phyloP scores from a whole-genome alignment of 1,140 invertebrate species.

The Chrysomallon squamiferum region DNA sequence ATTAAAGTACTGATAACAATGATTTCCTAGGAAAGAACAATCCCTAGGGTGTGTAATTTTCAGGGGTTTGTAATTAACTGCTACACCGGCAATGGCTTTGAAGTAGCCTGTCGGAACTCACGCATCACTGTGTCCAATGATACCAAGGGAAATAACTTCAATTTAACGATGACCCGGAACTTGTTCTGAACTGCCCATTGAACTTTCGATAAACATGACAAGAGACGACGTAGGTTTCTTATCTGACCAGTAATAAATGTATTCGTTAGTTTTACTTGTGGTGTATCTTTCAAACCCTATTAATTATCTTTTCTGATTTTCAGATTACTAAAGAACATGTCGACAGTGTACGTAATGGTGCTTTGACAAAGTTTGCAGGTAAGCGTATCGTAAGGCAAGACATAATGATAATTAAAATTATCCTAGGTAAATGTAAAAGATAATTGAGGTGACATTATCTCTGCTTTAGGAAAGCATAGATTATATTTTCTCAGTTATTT shows the following conservation, averaged over 20 bases:
- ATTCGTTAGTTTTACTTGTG: not conserved
- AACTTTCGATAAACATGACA: not conserved
- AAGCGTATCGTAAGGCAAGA: not conserved
- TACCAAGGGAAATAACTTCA: not conserved
- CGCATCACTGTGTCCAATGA: too few species aligned
- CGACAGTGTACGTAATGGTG: constrained; percentile 32
- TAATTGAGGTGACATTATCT: too few species aligned
- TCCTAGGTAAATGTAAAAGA: too few species aligned
- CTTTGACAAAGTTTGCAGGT: constrained; percentile 42
- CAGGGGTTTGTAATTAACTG: too few species aligned
- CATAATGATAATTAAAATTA: not conserved
- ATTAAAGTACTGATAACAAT: too few species aligned
- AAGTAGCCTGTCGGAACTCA: too few species aligned
- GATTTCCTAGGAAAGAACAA: too few species aligned
- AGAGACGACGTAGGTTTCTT: not conserved
- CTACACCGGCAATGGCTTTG: too few species aligned
- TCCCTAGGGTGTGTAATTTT: too few species aligned
- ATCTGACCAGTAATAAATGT: not conserved
- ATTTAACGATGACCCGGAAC: not conserved
- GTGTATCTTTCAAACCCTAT: too few species aligned
- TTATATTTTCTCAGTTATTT: too few species aligned
- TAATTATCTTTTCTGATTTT: constrained; percentile 8
- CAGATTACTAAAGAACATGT: constrained; percentile 30
- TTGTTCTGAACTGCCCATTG: not conserved
- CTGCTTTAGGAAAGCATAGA: too few species aligned